These are phyloP conservation scores for Chiloscyllium plagiosum DNA, from an alignment of 2,113 vertebrate species.

Conservation along the genomic window DNA sequence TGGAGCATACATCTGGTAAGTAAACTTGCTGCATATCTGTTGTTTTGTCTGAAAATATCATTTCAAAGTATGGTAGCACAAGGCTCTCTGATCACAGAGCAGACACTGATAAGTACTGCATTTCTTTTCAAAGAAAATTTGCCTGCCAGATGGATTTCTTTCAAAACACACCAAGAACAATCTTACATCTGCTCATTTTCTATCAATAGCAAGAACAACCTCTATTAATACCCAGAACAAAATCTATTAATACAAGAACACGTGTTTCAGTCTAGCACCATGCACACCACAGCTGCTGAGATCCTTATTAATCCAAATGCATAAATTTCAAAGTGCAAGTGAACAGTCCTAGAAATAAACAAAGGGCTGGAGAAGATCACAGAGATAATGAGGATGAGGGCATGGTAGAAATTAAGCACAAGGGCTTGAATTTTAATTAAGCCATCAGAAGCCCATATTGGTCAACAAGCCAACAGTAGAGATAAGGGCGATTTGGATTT, in stretches of 20 bases:
- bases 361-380: not conserved
- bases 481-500: not conserved
- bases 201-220: not conserved
- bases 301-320: not conserved
- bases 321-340: not conserved
- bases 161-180: not conserved
- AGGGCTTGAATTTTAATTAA: not conserved
- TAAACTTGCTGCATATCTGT: not conserved
- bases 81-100: not conserved
- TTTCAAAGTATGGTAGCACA: not conserved
- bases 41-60: slow-evolving; percentile 26
- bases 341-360: not conserved
- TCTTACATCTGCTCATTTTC: not conserved
- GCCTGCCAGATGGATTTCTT: not conserved
- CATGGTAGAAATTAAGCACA: not conserved
- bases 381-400: not conserved
- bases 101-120: not conserved
- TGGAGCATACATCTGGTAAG: not conserved
- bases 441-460: not conserved
- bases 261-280: not conserved
- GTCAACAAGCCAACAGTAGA: not conserved
- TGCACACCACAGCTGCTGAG: not conserved
- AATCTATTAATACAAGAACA: not conserved
- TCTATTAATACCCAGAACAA: not conserved
- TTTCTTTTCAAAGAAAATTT: slow-evolving; percentile 10